These are phyloP conservation scores for Daubentonia madagascariensis DNA, from an alignment of 2,113 vertebrate genomes.

Conservation along the genomic window DNA sequence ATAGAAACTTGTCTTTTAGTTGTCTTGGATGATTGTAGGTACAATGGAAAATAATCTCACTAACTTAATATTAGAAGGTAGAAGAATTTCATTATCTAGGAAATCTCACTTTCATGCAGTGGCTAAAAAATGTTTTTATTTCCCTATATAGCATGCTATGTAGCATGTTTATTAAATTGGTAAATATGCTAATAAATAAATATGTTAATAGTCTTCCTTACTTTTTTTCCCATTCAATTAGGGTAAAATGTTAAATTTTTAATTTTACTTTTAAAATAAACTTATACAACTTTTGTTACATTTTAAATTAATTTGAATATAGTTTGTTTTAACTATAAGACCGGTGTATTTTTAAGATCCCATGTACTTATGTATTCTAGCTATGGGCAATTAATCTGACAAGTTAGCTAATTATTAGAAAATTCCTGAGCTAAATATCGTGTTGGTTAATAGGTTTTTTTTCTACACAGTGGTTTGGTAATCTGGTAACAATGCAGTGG, in stretches of 20 bases:
- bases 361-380: not conserved
- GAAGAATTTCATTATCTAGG: constrained; percentile 8
- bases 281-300: not conserved
- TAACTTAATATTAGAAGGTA: not conserved
- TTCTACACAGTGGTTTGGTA: constrained; percentile 94
- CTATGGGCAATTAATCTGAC: not conserved
- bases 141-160: not conserved
- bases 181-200: not conserved
- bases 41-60: constrained; percentile 8
- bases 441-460: constrained; percentile 33
- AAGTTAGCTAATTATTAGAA: constrained; percentile 24
- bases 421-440: not conserved
- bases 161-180: not conserved
- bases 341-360: not conserved
- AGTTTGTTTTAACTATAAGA: constrained; percentile 11
- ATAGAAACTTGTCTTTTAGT: not conserved
- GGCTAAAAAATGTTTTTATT: not conserved
- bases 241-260: constrained; percentile 12
- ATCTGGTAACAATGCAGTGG: constrained; percentile 97
- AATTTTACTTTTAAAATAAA: constrained; percentile 45
- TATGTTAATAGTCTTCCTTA: not conserved
- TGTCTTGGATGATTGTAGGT: not conserved
- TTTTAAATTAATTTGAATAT: not conserved
- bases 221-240: constrained; percentile 28
- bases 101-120: constrained; percentile 3